Percentiles rank a stretch among this genome's conserved stretches.
phyloP scores from a whole-genome alignment of 2,797 vertebrate species.

The Podarcis lilfordi region DNA sequence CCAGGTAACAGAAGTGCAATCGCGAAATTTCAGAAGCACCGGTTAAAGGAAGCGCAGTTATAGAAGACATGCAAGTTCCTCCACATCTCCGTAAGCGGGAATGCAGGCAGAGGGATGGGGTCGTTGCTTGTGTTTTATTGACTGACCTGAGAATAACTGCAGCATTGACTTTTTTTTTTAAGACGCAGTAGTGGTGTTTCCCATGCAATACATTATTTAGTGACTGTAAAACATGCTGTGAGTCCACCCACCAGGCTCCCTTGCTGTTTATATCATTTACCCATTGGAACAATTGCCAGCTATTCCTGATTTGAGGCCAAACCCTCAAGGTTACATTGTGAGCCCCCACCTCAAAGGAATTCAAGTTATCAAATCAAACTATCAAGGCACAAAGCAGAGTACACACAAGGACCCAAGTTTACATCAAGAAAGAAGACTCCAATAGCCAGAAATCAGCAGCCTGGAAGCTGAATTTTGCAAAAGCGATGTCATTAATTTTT shows the following conservation, averaged over 20 bases:
- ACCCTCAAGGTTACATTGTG: neutral
- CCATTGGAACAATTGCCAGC: no score
- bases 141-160: neutral
- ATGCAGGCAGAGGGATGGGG: neutral
- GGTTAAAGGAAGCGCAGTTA: neutral
- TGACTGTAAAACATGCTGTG: neutral
- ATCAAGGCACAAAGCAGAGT: neutral
- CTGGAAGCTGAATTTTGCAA: neutral
- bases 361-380: neutral
- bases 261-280: neutral
- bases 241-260: neutral
- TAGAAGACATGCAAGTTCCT: neutral
- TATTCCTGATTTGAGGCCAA: neutral
- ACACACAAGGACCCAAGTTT: neutral
- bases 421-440: neutral
- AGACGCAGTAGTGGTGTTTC: neutral
- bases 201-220: neutral
- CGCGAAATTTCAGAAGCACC: neutral
- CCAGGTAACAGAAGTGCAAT: neutral
- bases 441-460: neutral
- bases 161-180: neutral
- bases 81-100: neutral
- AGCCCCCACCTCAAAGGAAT: neutral
- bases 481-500: neutral
- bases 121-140: neutral